These are phyloP conservation scores for Rousettus leschenaultii DNA, from an alignment of 2,113 vertebrate genomes.

Conservation along the genomic window DNA sequence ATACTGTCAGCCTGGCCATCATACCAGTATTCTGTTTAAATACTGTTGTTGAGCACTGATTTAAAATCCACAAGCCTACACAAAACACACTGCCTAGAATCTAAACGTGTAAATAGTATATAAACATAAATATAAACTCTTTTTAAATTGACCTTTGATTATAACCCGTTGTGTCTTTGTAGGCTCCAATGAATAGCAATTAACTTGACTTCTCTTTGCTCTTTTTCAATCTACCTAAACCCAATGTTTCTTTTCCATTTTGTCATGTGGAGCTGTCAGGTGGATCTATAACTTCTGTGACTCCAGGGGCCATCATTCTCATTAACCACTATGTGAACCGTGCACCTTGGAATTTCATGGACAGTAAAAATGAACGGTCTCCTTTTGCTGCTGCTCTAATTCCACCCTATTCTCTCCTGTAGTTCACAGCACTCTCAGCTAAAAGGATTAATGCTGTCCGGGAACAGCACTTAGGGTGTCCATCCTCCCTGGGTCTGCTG, in stretches of 20 bases:
- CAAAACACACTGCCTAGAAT: not conserved
- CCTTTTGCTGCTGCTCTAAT: too few relatives aligned
- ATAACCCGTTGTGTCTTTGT: not conserved
- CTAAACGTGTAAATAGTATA: not conserved
- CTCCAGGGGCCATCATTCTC: not conserved
- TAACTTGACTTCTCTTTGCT: not conserved
- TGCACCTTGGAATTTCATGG: not conserved
- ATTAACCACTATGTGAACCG: accelerated
- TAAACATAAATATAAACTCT: not conserved
- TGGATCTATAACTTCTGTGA: not conserved
- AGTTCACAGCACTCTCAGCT: not conserved
- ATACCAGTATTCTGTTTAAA: not conserved
- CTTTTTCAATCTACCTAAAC: not conserved
- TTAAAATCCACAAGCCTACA: not conserved
- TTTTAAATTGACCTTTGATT: not conserved
- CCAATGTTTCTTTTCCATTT: not conserved
- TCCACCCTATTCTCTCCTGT: not conserved
- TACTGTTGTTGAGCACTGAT: not conserved
- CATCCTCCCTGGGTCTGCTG: not conserved
- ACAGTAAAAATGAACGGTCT: not conserved
- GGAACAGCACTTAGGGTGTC: not conserved
- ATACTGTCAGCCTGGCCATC: not conserved
- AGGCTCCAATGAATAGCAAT: not conserved
- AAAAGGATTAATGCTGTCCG: not conserved
- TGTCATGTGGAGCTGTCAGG: not conserved